A percentile compares a stretch with the other conserved stretches of the same genome.
Evolutionary conservation across 2,797 vertebrate species (phyloP).

Genomic region (Galagoides demidoff): DNA sequence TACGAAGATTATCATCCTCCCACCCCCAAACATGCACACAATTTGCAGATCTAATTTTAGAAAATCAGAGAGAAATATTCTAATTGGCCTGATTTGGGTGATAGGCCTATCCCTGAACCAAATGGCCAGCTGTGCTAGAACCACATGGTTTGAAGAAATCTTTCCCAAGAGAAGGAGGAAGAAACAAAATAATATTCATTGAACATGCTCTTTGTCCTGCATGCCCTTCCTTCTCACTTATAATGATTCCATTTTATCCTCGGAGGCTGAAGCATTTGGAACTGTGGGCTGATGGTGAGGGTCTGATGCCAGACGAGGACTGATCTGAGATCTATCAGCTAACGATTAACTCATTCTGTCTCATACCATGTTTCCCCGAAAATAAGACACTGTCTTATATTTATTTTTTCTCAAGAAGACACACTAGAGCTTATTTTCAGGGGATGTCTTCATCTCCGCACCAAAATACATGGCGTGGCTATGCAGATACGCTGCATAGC

Average conservation of each 20-base stretch:
- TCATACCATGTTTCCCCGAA: not conserved
- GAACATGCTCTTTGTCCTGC: not conserved
- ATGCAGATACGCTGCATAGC: no score
- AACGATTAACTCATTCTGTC: not conserved
- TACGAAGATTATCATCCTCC: not conserved
- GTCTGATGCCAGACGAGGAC: not conserved
- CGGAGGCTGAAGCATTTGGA: not conserved
- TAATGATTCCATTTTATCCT: not conserved
- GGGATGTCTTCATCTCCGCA: no score
- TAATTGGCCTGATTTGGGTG: not conserved
- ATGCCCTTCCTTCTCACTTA: not conserved
- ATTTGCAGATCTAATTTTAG: not conserved
- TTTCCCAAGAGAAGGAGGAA: not conserved
- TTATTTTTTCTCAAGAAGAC: no score
- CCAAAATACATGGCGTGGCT: no score
- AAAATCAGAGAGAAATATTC: constrained; percentile 24
- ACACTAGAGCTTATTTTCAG: no score
- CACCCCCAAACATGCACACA: not conserved
- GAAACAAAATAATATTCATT: constrained; percentile 6
- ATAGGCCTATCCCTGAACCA: constrained; percentile 1
- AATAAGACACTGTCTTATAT: no score
- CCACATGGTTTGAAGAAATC: constrained; percentile 32
- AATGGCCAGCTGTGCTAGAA: constrained; percentile 6
- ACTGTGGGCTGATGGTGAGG: not conserved
- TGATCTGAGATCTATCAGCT: not conserved